phyloP scores from a whole-genome alignment of 35 echinoderm and acorn worm species.

The Heliocidaris tuberculata region DNA sequence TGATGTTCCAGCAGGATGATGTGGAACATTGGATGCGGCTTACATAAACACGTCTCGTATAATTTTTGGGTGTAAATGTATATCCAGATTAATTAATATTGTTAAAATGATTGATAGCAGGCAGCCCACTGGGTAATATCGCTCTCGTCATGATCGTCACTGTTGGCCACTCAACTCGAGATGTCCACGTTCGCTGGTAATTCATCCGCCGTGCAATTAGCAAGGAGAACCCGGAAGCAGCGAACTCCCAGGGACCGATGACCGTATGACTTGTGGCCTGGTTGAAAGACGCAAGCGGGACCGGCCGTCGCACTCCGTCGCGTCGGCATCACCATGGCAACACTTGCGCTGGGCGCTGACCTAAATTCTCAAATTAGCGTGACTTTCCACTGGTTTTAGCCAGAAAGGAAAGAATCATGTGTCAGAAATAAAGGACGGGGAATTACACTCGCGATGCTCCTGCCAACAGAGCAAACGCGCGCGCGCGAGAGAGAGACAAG shows the following conservation, averaged over 20 bases:
- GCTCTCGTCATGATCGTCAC: background rate
- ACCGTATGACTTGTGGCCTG: background rate
- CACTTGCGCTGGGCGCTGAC: background rate
- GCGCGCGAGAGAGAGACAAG: background rate
- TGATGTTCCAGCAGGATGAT: no score
- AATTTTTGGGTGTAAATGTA: background rate
- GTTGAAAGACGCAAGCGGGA: background rate
- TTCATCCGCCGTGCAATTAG: background rate
- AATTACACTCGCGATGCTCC: background rate
- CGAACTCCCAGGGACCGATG: background rate
- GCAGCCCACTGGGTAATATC: background rate
- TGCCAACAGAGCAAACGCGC: background rate
- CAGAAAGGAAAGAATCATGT: background rate
- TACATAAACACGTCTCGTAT: background rate
- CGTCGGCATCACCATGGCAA: background rate
- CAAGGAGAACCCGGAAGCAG: background rate
- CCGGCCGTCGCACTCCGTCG: background rate
- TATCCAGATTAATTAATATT: constrained; percentile 1
- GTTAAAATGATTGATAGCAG: background rate
- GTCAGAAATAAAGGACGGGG: background rate
- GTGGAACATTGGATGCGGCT: background rate
- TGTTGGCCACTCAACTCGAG: background rate
- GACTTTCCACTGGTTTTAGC: background rate
- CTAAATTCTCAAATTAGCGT: background rate
- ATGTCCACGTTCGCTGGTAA: background rate